phyloP scores from a whole-genome alignment of 2,113 vertebrate genomes.

The Platycercus adscitus region DNA sequence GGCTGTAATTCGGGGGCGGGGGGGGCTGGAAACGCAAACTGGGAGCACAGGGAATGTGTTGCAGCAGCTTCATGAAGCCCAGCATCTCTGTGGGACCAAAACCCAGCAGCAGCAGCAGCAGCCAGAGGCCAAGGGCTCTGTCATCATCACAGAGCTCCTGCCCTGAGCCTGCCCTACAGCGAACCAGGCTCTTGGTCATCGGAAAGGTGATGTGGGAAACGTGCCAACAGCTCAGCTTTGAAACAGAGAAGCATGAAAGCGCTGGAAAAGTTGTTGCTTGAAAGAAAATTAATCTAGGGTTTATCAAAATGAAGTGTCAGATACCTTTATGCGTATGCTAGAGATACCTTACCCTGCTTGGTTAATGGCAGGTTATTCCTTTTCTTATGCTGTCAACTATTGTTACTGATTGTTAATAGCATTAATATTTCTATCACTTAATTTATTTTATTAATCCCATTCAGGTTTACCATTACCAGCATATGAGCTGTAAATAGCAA shows the following conservation, averaged over 20 bases:
- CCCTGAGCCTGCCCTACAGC: not conserved
- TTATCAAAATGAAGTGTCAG: conserved; percentile 49
- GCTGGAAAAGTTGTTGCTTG: not conserved
- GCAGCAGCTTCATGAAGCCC: conserved; percentile 12
- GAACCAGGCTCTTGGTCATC: fast-evolving
- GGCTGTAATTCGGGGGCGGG: not conserved
- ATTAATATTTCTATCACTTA: conserved; percentile 74
- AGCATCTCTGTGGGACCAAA: not conserved
- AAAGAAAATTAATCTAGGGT: conserved; percentile 35
- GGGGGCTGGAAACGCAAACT: not conserved
- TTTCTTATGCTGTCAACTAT: conserved; percentile 61
- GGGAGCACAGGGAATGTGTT: not conserved
- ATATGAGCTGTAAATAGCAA: conserved; percentile 68
- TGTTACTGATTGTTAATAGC: conserved; percentile 67
- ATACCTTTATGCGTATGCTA: conserved; percentile 28
- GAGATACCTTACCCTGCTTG: not conserved
- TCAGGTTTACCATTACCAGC: conserved; percentile 63
- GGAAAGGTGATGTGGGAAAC: fast-evolving
- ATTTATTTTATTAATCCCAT: conserved; percentile 76
- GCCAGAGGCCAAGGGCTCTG: fast-evolving
- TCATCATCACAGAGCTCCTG: not conserved
- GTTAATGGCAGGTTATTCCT: conserved; percentile 57
- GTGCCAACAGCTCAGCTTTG: not conserved
- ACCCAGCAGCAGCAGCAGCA: fast-evolving
- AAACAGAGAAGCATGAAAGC: not conserved